These are phyloP conservation scores for Crossocerus cetratus DNA, from an alignment of 2,888 invertebrate genomes.

Conservation along the genomic window DNA sequence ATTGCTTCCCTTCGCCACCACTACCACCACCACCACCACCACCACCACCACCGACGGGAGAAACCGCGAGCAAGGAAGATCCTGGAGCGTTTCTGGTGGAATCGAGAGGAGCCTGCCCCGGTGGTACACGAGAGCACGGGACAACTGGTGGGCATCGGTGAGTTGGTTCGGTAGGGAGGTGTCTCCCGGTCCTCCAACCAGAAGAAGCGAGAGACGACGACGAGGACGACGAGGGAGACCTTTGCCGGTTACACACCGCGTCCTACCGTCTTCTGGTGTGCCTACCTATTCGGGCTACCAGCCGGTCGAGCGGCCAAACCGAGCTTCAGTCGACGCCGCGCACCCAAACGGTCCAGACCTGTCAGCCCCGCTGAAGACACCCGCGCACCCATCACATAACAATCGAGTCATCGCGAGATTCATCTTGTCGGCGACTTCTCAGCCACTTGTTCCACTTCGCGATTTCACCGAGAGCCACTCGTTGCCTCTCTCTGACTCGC, in stretches of 20 bases:
- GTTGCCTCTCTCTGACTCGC: background rate
- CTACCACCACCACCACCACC: constrained; percentile 24
- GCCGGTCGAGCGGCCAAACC: constrained; percentile 66
- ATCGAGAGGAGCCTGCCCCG: constrained; percentile 42
- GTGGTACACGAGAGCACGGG: constrained; percentile 41
- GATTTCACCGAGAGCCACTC: background rate
- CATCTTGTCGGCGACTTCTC: too few species aligned
- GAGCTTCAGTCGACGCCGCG: constrained; percentile 77
- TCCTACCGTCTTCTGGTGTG: constrained; percentile 74
- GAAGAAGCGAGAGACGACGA: constrained; percentile 69
- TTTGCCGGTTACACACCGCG: constrained; percentile 72
- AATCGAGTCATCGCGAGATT: background rate
- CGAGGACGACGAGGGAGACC: constrained; percentile 59
- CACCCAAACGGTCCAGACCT: constrained; percentile 77
- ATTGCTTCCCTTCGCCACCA: constrained; percentile 3
- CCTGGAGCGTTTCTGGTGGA: constrained; percentile 58
- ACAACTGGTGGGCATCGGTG: constrained; percentile 55
- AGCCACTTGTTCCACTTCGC: background rate
- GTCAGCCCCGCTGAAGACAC: constrained; percentile 63
- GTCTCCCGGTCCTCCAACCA: constrained; percentile 75
- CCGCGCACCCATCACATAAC: constrained; percentile 30
- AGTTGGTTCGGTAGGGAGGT: constrained; percentile 76
- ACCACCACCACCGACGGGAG: constrained; percentile 30
- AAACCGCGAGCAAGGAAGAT: constrained; percentile 52
- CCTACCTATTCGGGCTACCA: constrained; percentile 76